These are phyloP conservation scores for Forbesichthys agassizii DNA, from an alignment of 2,113 vertebrate species.

Conservation along the genomic window DNA sequence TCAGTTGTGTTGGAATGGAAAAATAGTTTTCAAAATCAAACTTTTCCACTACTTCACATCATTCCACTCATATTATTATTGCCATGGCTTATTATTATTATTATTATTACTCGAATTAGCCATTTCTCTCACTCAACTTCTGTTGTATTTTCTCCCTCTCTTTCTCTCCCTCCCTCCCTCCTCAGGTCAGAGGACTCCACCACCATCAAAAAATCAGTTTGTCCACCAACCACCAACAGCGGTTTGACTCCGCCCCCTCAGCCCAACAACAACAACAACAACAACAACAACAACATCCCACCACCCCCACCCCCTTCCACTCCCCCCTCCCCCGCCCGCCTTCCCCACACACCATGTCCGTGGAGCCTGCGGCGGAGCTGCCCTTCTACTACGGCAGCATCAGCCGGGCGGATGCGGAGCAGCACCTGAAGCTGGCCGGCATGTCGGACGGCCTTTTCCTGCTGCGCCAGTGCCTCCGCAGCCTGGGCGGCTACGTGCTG, in stretches of 20 bases:
- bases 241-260: not conserved
- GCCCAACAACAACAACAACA: not conserved
- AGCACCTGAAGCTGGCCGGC: constrained; percentile 89
- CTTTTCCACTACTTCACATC: not conserved
- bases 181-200: not conserved
- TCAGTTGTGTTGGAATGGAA: not conserved
- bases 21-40: not conserved
- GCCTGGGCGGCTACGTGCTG: constrained; percentile 92
- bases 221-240: not conserved
- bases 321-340: too few species aligned
- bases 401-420: constrained; percentile 87
- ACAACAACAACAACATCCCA: not conserved
- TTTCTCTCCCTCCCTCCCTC: not conserved
- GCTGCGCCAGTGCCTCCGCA: constrained; percentile 92
- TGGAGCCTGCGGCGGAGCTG: constrained; percentile 86
- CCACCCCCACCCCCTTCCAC: not conserved
- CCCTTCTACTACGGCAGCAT: constrained; percentile 97
- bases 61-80: too few species aligned
- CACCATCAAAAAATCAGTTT: not conserved
- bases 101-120: too few species aligned
- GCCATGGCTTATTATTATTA: too few species aligned
- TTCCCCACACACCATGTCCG: constrained; percentile 73
- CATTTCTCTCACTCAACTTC: not conserved
- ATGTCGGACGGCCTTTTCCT: constrained; percentile 92
- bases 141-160: not conserved